phyloP scores from a whole-genome alignment of 2,888 invertebrate species.

The Nowickia ferox region DNA sequence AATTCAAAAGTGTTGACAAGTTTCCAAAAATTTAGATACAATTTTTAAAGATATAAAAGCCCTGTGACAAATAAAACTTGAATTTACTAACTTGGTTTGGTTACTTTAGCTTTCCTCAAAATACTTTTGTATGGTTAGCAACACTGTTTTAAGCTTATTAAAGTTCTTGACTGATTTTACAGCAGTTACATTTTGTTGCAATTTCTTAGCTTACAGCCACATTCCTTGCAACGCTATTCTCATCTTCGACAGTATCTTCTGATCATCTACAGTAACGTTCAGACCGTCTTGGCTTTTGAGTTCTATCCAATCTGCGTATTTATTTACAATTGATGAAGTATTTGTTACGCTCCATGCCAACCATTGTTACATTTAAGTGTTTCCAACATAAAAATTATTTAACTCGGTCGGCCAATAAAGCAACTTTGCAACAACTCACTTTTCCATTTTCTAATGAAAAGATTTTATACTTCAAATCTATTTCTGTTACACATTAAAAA shows the following conservation, averaged over 20 bases:
- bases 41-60: no score
- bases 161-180: slow-evolving; percentile 41
- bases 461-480: slow-evolving; percentile 37
- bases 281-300: neutral
- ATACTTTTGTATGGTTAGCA: neutral
- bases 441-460: slow-evolving; percentile 57
- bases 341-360: slow-evolving; percentile 50
- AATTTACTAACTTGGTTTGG: no score
- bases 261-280: slow-evolving; percentile 6
- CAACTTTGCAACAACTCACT: slow-evolving; percentile 1
- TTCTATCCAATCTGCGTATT: neutral
- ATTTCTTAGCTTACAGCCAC: slow-evolving; percentile 16
- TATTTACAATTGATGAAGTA: slow-evolving; percentile 46
- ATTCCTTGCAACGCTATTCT: neutral
- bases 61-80: no score
- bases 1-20: no score
- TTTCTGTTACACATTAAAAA: slow-evolving; percentile 30
- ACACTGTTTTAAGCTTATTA: slow-evolving; percentile 22
- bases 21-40: no score
- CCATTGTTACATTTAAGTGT: slow-evolving; percentile 50
- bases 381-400: slow-evolving; percentile 53
- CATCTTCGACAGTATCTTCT: slow-evolving; percentile 24
- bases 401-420: slow-evolving; percentile 11
- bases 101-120: no score
- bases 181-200: slow-evolving; percentile 64